Percentiles rank a stretch among this genome's conserved stretches.
Conservation (phyloP, 2,797 vertebrate species). For the Echiichthys vipera region DNA sequence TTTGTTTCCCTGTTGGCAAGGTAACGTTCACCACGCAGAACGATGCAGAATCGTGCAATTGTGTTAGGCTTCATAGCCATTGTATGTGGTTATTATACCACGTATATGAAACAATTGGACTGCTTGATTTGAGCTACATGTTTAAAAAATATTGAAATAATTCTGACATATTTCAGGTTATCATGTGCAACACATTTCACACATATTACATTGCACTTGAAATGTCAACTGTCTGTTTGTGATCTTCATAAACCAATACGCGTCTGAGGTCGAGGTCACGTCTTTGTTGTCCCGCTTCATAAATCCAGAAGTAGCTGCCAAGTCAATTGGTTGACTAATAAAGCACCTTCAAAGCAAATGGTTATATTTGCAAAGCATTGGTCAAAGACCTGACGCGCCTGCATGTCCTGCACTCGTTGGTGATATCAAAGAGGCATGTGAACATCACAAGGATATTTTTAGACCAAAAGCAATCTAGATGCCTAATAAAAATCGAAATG, state of each 20-base stretch:
- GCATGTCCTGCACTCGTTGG: constrained; percentile 24
- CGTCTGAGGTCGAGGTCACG: constrained; percentile 4
- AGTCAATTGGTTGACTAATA: constrained; percentile 46
- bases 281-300: background rate
- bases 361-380: constrained; percentile 60
- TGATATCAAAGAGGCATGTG: constrained; percentile 63
- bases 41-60: too few species aligned
- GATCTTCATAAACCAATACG: background rate
- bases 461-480: constrained; percentile 20
- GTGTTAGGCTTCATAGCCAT: too few species aligned
- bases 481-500: constrained; percentile 62
- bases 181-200: background rate
- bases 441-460: constrained; percentile 60
- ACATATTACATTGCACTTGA: constrained; percentile 26
- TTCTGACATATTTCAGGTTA: background rate
- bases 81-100: too few species aligned
- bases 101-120: too few species aligned
- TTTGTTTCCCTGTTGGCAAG: too few species aligned
- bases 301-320: constrained; percentile 3
- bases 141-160: constrained; percentile 33
- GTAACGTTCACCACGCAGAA: too few species aligned
- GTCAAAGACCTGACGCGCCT: constrained; percentile 40
- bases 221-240: background rate
- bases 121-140: too few species aligned
- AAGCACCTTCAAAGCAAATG: constrained; percentile 57